Base-by-base conservation (phyloP, 1,140 invertebrate species). In the Drosophila sturtevanti region DNA sequence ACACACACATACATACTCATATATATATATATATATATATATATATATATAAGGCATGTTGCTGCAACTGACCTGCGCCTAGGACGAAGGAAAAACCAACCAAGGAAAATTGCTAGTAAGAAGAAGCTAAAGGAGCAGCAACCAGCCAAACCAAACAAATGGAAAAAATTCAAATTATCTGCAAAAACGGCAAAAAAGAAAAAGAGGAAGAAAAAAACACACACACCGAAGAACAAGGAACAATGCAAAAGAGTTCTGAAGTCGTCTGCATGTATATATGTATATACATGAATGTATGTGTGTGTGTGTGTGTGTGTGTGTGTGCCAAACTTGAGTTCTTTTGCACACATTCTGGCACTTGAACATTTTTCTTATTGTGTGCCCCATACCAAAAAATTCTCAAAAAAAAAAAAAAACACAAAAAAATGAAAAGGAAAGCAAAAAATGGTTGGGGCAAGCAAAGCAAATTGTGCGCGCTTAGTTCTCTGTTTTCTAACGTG, bases 261-360 rank as follows among this genome's bases (percentile, higher is more conserved):
- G 41, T 48, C 41, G 41, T 48, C 41, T 48, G 41, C 16, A 10
- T 48, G 41, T 21, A 48, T 58, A 66, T 48, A 16, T 56, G 12
- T 12, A 38, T 41, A 41, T 27, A 35, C 4, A 27, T 9, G 11
- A 10, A 14, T 37, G 11, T 31, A 16, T 14, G 4, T 9, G 12
- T 37, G 10, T 21, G 12, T 14, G 4, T 35, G 11, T 35, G 10
- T 48, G 10, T 56, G 38, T 58, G 38, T 73, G 69, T 84, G 76
- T 76, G 81, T 71, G 79, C 75, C 75, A 79, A 87, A 87, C 79
- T 87, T 79, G 82, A 87, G 82, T 87, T 87, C 82, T 87, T 48
- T 89, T 89, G 82, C 82, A 89, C 82, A 87, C 82, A 87, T 87
- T 87, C 84, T 87, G 84, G 75, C 84, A 87, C 82, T 87, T 87